Base-by-base conservation (phyloP, 2,113 vertebrate genomes). In the Trogon melanurus region DNA sequence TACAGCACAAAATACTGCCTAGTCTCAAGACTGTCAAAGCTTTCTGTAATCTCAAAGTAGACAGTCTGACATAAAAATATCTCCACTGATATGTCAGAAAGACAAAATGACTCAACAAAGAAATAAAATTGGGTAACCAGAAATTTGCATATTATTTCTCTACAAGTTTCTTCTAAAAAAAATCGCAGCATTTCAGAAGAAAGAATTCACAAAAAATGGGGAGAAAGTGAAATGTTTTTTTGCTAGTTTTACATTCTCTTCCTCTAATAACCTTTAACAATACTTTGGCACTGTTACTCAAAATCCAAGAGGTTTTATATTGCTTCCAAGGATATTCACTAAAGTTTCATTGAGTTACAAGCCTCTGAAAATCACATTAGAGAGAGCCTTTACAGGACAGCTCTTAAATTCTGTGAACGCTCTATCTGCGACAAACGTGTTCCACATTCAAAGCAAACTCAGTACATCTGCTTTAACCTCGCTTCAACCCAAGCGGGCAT, bases 361-460 rank as follows among this genome's bases (percentile, higher is more conserved):
- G 69, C 47, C 69, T 91, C 80, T 95, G 95, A 94, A 96, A 95
- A 79, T 89, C 76, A 92, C 83, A 92, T 91, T 89, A 91, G 53
- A 86, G 30, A 74, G 16, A 34, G 38, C 48, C 51, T 95, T 95
- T 75, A 71, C 32, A 79, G 80, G 76, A 74, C 79, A 92, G 89
- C 60, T 89, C 76, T 80, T 81, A 93, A 86, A 89, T 85, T 80
- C 82, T 60, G 32, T 18, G 92, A 78, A 51, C 0, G 18, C 38
- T 87, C 36, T 82, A 58, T 83, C 72, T 53, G 66, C 0, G 0
- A 69, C 25, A 87, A 67, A 94, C 27, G 32, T 78, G 85, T 88
- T 82, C 70, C 36, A 58, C 88, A 79, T 90, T 87, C 79, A 85
- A 88, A 95, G 75, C 75, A 83, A 88, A 85, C 34, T 64, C n/a